Evolutionary conservation across 2,113 vertebrate genomes (phyloP), one percentile per base, ranked within the genome.

Genomic region (Cottus gobio): DNA sequence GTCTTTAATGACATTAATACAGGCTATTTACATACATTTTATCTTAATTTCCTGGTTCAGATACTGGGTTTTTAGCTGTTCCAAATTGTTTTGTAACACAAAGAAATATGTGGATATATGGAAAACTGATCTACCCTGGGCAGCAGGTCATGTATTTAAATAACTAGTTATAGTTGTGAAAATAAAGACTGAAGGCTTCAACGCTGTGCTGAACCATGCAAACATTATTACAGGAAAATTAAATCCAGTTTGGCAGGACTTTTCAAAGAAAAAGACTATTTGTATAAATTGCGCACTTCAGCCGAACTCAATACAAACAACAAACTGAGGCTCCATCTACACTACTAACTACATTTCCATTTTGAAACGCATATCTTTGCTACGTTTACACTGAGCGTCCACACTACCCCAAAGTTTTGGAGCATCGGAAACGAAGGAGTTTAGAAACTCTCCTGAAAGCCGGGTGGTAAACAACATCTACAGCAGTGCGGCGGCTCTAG

Each of bases 391-490:
- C 42, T 44, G 44, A 46, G 44, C 44, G 15, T 46, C 44, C 16
- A 46, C 44, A 48, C 46, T 44, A 44, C 3, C 5, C 12, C 13
- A 4, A 12, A 7, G 18, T 48, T 20, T 22, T 48, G 18, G 18
- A 48, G 46, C 18, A 7, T 3, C 46, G 18, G 8, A 48, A 48
- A 48, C 16, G 2, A 48, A 48, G 18, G 18, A 48, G 46, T 48
- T 48, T 20, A 48, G 46, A 48, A 48, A 48, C 18, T 18, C 18
- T 48, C 2, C 44, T 18, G 18, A 48, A 48, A 20, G 46, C 24
- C 18, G 13, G 71, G 54, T 39, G 61, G 69, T 75, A 88, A 84
- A 72, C 12, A 77, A 84, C 68, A 75, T 74, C 54, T 85, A 85
- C 71, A 46, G 60, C 2, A 50, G 61, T 1, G 18, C 20, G 39